These are phyloP conservation scores for Ligdia adustata DNA, from an alignment of 2,888 invertebrate species.

Conservation along the genomic window DNA sequence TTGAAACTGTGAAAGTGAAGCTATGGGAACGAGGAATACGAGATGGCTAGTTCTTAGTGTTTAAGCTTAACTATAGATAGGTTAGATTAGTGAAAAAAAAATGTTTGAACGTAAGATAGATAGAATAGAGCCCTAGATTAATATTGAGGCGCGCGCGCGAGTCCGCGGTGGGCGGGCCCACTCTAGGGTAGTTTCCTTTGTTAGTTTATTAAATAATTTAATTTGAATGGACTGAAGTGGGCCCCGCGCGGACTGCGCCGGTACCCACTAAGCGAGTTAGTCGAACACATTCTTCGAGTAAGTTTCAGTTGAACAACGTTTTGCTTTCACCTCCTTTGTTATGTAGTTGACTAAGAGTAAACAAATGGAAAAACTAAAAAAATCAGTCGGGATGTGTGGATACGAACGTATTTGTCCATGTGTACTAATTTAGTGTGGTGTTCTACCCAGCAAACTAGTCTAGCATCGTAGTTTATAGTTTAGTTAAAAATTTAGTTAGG, in stretches of 20 bases:
- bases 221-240: slow-evolving; percentile 80
- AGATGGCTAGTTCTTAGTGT: slow-evolving; percentile 69
- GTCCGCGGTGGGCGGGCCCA: slow-evolving; percentile 55
- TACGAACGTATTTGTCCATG: slow-evolving; percentile 82
- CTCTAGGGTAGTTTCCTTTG: slow-evolving; percentile 80
- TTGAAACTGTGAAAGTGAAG: slow-evolving; percentile 64
- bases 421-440: slow-evolving; percentile 82
- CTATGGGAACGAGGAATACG: slow-evolving; percentile 63
- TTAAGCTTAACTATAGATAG: slow-evolving; percentile 81
- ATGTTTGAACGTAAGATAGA: slow-evolving; percentile 80
- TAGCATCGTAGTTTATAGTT: slow-evolving; percentile 83
- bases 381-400: slow-evolving; percentile 71
- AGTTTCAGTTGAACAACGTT: slow-evolving; percentile 80
- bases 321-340: slow-evolving; percentile 83
- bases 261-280: slow-evolving; percentile 61
- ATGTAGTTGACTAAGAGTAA: slow-evolving; percentile 82
- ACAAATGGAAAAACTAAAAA: slow-evolving; percentile 77
- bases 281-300: slow-evolving; percentile 75
- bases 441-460: slow-evolving; percentile 84
- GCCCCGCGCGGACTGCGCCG: slow-evolving; percentile 51
- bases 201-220: slow-evolving; percentile 83
- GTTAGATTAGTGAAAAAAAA: slow-evolving; percentile 74
- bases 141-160: slow-evolving; percentile 56
- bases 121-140: slow-evolving; percentile 77
- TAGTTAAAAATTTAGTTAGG: slow-evolving; percentile 84